Conservation (phyloP, 2,797 vertebrate genomes). For the Hydrophis major region DNA sequence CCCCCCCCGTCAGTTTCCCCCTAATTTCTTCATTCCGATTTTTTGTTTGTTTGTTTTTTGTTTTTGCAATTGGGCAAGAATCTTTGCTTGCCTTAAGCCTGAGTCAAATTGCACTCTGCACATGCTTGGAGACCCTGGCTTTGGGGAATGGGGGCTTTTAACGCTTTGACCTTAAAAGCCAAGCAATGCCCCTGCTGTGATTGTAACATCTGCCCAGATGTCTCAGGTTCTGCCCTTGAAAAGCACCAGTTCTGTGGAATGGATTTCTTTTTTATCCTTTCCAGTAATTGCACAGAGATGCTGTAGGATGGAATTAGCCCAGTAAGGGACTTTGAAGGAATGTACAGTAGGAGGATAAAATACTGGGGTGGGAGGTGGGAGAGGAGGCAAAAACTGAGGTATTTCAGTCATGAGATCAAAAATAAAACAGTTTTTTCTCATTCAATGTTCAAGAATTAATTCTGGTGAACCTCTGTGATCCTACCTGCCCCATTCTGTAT, state of each 20-base stretch:
- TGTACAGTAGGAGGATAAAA: not conserved
- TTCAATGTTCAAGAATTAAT: not conserved
- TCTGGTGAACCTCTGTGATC: not conserved
- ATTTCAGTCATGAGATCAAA: not conserved
- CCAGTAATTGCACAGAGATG: not conserved
- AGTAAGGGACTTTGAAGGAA: not conserved
- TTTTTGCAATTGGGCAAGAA: not conserved
- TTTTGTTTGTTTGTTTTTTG: not conserved
- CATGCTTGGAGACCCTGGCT: not conserved
- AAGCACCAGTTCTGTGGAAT: not conserved
- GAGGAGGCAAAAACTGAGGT: not conserved
- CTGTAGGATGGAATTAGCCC: not conserved
- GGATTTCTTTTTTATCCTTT: not conserved
- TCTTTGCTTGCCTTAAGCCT: not conserved
- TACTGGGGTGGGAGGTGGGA: not conserved
- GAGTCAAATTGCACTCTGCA: not conserved
- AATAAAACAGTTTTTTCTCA: not conserved
- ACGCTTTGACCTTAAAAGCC: not conserved
- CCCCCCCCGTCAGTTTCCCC: not conserved
- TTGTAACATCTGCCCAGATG: not conserved
- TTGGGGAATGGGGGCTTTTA: not conserved
- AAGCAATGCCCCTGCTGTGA: not conserved
- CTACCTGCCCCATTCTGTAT: not conserved
- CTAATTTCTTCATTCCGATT: not conserved
- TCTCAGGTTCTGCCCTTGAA: not conserved